Evolutionary conservation across 2,113 vertebrate species (phyloP).

Genomic region (Pipra filicauda): DNA sequence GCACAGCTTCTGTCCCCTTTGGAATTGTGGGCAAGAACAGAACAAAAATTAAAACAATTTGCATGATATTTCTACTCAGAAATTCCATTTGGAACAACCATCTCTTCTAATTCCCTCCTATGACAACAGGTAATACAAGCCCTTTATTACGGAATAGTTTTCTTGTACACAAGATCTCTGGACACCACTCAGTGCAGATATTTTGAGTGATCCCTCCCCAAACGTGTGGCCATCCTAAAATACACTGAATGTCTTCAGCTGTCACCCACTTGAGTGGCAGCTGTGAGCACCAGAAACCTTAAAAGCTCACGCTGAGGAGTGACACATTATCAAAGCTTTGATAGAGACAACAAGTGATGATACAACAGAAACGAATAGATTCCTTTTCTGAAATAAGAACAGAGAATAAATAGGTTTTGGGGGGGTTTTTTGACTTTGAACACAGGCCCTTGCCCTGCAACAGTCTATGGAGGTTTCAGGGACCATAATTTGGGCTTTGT

Average conservation of each 20-base stretch:
- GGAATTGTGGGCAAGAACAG: neutral
- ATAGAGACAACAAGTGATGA: neutral
- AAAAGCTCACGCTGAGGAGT: neutral
- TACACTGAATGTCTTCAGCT: neutral
- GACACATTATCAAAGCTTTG: neutral
- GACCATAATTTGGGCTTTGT: neutral
- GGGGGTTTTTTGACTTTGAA: neutral
- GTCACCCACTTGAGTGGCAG: neutral
- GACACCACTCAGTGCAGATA: neutral
- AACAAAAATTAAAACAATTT: neutral
- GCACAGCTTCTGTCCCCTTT: neutral
- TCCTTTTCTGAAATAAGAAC: neutral
- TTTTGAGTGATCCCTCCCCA: neutral
- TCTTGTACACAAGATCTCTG: neutral
- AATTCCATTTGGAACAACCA: neutral
- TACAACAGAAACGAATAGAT: neutral
- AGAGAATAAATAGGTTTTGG: neutral
- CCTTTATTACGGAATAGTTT: neutral
- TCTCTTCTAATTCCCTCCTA: neutral
- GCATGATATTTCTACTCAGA: neutral
- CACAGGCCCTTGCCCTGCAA: neutral
- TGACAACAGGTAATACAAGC: neutral
- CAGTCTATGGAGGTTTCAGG: neutral
- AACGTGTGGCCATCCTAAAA: neutral
- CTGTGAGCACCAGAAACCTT: conserved; percentile 7